Evolutionary conservation across 2,797 vertebrate genomes (phyloP), one percentile per base, ranked within the genome.

Genomic region (Bryconaethiops microstoma): DNA sequence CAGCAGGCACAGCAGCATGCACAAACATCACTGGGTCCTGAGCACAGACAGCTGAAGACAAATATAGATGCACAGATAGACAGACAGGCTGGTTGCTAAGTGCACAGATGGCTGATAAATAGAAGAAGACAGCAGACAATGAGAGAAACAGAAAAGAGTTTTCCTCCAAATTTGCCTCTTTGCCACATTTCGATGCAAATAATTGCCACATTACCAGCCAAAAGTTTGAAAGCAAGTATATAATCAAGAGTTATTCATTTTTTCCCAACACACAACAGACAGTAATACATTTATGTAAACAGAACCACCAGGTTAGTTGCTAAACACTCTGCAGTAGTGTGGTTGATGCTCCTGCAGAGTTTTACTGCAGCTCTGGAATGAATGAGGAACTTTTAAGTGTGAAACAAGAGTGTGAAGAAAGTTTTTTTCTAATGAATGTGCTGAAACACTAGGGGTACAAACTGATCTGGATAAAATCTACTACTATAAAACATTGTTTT

Each of bases 21-120:
- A 70, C 67, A 71, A 69, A 64, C 57, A 71, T 5, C 13, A 6
- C 19, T 76, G 23, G 16, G 74, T 45, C 25, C 40, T 65, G 62
- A 64, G 23, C 16, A 13, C 17, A 65, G 23, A 84, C 82, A 63
- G 40, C 55, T 62, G 76, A 19, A 68, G n/a, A 65, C 25, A 78
- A 45, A 70, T 21, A 68, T 64, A 79, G 10, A 54, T 23, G 40
- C 5, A 69, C 2, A 13, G 59, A 55, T 17, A 68, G 14, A 57
- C 23, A 77, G 63, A 70, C 72, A 84, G 17, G 48, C 67, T 62
- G 35, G n/a, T 42, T 29, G 55, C 55, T 39, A 45, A 72, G 60
- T 72, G 65, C n/a, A 69, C 21, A 59, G 21, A 70, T 21, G 72
- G 60, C 75, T 65, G 13, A 73, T 55, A 60, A 25, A 74, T n/a